Evolutionary conservation across 2,797 vertebrate genomes (phyloP), one percentile per base, ranked within the genome.

Genomic region (Girardinus metallicus): DNA sequence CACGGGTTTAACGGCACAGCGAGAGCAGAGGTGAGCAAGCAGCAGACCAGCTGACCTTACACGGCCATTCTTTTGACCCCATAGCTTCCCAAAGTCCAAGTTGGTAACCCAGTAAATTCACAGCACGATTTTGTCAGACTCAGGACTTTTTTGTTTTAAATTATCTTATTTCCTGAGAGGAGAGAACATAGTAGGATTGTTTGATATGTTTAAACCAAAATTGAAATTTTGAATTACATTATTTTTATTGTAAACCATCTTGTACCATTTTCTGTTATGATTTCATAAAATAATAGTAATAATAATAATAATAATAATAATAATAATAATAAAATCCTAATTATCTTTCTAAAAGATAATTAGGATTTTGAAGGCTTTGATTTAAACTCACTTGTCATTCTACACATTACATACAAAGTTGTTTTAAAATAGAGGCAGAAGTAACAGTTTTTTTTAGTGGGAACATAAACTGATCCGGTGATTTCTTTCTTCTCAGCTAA

Each of bases 1-100:
- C 66, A 4, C 8, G 11, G 41, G 8, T 83, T 83, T 86, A 90
- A 86, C 76, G 49, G 86, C 73, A 43, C 78, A 78, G 84, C 73
- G 34, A 41, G 88, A 75, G 83, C 85, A 77, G 86, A 88, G 86
- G 89, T 80, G 84, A 86, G 84, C 57, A 16, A 74, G 79, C 77
- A 81, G 84, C 76, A 83, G 78, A 82, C 82, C 89, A 85, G 84
- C 85, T 83, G 86, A 93, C 87, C 91, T 81, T 53, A 79, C 34
- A 57, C 47, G 74, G 36, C 79, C 62, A 39, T 49, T 75, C 74
- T 23, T 1, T 23, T 82, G 73, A 86, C 83, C 83, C 72, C 68
- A 15, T 47, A 74, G 47, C 26, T 74, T 81, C 73, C 75, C 47
- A 34, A 82, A 84, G 78, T 39, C 68, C 76, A 75, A 36, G 49